Base-by-base conservation (phyloP, 2,797 vertebrate genomes). In the Podarcis siculus region DNA sequence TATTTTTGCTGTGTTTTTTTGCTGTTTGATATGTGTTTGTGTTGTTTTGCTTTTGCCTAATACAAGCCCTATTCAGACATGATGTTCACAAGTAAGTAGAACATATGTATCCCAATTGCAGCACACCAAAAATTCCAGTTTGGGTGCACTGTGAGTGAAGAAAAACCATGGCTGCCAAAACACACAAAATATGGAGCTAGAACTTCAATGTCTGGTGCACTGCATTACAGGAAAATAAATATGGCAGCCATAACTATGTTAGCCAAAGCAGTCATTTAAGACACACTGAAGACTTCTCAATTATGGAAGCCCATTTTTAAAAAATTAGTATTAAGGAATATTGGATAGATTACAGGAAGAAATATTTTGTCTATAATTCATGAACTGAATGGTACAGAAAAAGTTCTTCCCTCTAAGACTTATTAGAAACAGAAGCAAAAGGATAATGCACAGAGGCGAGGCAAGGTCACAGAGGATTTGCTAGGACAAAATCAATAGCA, bases 401-500 rank as follows among this genome's bases (percentile, higher is more conserved):
- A 85, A 4, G 49, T 72, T 42, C 79, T 72, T 69, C 6, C 7
- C 9, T 32, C 35, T 32, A 58, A 79, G 66, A 32, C 64, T 69
- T 37, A n/a, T 8, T 76, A 82, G 64, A 49, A n/a, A 75, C 42
- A 76, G 55, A 88, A 58, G 42, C 58, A 85, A 76, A n/a, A 66
- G 75, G 30, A 39, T 58, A 81, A 32, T 64, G 37, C 27, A 75
- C 25, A 71, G 58, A 66, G 71, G 19, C 83, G 66, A 17, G 6
- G 12, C 83, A 89, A 89, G 67, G 77, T 76, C 83, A 66, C 39
- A 13, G 7, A 66, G 67, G 79, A 89, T 89, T 89, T 80, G 66
- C 69, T 80, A 76, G 78, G 61, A 76, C 45, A 37, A 89, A 81
- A 89, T 89, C 88, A 75, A 89, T 82, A 82, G 72, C 69, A 85